Base-by-base conservation (phyloP, 2,113 vertebrate species). In the Pipra filicauda region DNA sequence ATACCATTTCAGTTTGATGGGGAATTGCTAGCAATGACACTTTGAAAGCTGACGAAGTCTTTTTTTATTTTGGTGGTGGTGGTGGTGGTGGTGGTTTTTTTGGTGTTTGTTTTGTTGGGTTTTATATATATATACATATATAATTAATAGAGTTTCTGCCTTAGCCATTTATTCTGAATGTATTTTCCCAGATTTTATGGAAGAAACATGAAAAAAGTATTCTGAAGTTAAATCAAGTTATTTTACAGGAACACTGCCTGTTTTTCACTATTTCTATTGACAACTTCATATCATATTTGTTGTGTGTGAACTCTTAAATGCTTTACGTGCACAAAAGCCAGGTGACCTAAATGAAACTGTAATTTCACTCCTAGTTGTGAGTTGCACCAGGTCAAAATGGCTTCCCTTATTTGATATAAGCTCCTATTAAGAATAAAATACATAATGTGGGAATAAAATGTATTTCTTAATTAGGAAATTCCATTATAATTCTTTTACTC, bases 51-150 rank as follows among this genome's bases (percentile, higher is more conserved):
- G 5, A 5, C 74, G 49, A 11, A 31, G 12, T 9, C 15, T 57
- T 37, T 15, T 15, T 44, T 9, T 11, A 4, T 9, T 24, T 33
- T 24, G 21, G 2, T 17, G n/a, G 9, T 12, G 24, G 27, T 11
- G 31, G 5, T 8, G 39, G 12, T 41, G 39, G 39, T 13, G 39
- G 39, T 41, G 39, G 39, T 44, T 35, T 15, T 18, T 13, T 21
- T 3, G 9, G 2, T 5, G 15, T 16, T 41, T 26, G 4, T 27
- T 61, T 30, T 15, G 4, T 15, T 11, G 5, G 12, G 4, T 15
- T 20, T 28, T 44, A 28, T 27, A 28, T 31, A 31, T 41, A 31
- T 37, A 16, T 28, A 66, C 7, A 31, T 15, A 41, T 17, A 14
- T 14, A n/a, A 88, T 39, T 35, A 41, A 48, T 41, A 48, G 41